Conservation (phyloP, 2,113 vertebrate species). For the Zeus faber region DNA sequence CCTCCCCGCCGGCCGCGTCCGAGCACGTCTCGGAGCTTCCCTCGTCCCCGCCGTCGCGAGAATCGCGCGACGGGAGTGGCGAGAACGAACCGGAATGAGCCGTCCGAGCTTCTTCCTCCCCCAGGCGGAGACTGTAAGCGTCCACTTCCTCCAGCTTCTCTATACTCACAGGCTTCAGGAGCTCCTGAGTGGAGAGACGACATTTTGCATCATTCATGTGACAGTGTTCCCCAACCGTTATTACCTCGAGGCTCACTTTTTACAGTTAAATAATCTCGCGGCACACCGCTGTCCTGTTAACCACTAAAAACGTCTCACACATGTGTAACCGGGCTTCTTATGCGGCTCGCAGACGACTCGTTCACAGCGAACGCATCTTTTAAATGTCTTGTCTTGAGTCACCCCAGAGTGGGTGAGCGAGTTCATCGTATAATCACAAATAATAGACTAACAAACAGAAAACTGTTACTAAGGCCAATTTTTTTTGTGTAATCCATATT, state of each 20-base stretch:
- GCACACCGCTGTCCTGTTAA: no score
- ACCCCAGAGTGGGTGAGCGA: no score
- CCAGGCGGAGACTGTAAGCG: slow-evolving; percentile 60
- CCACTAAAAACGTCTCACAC: no score
- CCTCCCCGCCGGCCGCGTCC: background rate
- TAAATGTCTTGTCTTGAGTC: no score
- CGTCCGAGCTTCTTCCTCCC: slow-evolving; percentile 43
- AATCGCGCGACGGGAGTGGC: background rate
- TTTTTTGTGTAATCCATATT: no score
- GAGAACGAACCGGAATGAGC: background rate
- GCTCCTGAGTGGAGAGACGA: slow-evolving; percentile 39
- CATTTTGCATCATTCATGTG: background rate
- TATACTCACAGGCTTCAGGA: slow-evolving; percentile 35
- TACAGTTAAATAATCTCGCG: no score
- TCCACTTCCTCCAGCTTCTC: slow-evolving; percentile 55
- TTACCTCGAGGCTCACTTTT: background rate
- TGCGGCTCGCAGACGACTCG: no score
- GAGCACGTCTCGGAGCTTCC: background rate
- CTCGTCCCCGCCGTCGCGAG: background rate
- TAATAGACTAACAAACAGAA: no score
- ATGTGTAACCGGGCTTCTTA: no score
- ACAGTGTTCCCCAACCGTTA: background rate
- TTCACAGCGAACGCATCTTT: no score
- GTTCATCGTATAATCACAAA: no score
- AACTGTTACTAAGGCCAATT: no score